A percentile compares a stretch with the other conserved stretches of the same genome.
Conservation (phyloP, 2,797 vertebrate species). For the Anabas testudineus region DNA sequence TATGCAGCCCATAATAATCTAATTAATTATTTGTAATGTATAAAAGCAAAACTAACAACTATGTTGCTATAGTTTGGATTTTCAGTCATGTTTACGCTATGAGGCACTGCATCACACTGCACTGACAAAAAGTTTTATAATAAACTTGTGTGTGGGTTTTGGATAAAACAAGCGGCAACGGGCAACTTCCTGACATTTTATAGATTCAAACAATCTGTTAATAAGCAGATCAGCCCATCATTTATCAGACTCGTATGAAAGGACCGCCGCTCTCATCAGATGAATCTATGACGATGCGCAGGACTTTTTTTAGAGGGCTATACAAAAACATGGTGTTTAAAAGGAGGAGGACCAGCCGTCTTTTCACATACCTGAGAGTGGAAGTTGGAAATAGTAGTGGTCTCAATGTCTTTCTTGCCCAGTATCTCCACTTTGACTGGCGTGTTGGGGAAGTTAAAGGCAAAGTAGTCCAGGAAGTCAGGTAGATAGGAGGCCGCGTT, state of each 20-base stretch:
- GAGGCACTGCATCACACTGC: too few relatives aligned
- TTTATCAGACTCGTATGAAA: too few relatives aligned
- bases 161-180: not conserved
- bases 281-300: not conserved
- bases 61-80: too few relatives aligned
- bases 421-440: slow-evolving; percentile 99
- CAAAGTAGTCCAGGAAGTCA: slow-evolving; percentile 99
- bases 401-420: slow-evolving; percentile 99
- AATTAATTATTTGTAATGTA: too few relatives aligned
- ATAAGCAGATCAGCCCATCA: not conserved
- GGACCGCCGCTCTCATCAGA: too few relatives aligned
- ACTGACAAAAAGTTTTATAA: too few relatives aligned
- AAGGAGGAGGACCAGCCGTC: too few relatives aligned
- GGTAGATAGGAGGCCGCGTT: slow-evolving; percentile 94
- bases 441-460: slow-evolving; percentile 98
- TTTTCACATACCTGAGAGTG: slow-evolving; percentile 92
- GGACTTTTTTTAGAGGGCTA: too few relatives aligned
- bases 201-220: not conserved
- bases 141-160: not conserved
- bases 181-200: not conserved
- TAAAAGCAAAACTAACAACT: too few relatives aligned
- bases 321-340: too few relatives aligned
- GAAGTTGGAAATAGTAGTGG: slow-evolving; percentile 97
- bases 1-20: not conserved
- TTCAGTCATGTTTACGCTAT: too few relatives aligned